Base-by-base conservation (phyloP, 2,797 vertebrate genomes). In the Scarus forsteni region DNA sequence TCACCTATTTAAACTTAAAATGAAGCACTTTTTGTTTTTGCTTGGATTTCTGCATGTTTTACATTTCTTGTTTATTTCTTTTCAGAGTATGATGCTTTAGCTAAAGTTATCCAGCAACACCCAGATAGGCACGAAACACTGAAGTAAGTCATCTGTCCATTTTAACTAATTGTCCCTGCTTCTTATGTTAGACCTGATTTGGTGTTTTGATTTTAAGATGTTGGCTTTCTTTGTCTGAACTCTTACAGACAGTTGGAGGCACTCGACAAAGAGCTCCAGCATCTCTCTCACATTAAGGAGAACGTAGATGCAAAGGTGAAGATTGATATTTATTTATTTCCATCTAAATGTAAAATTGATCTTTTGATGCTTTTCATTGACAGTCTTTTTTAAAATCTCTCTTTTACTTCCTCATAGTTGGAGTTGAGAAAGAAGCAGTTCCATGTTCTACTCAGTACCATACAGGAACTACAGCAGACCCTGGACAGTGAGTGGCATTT, bases 381-480 rank as follows among this genome's bases (percentile, higher is more conserved):
- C 2, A 2, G 27, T 27, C 27, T 27, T 27, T 27, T 39, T 36
- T 7, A 1, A n/a, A 10, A 62, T 11, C 8, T 55, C 9, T 0
- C 0, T 27, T 55, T 45, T 74, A n/a, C 5, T 80, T 12, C 7
- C 19, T 14, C 10, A 64, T 73, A 99, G 98, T 82, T 99, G 92
- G 98, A 99, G 85, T 87, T 99, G 77, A 96, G 98, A 77, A 96
- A 98, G 88, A 99, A 99, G 73, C 98, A 99, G 87, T 99, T 99
- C 76, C 97, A 99, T 1, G 98, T 99, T 79, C 95, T 99, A 5
- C 95, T 99, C 76, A 99, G 96, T 78, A 99, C 98, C 68, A 99
- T 99, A 83, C 98, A 98, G 50, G 98, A 99, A 80, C 95, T 99
- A 81, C 98, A 99, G 81, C 97, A 99, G 91, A 99, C 97, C 10